Percentiles rank a stretch among this genome's conserved stretches.
These are phyloP conservation scores for Zeugodacus cucurbitae DNA, from an alignment of 1,140 invertebrate genomes.

Conservation along the genomic window DNA sequence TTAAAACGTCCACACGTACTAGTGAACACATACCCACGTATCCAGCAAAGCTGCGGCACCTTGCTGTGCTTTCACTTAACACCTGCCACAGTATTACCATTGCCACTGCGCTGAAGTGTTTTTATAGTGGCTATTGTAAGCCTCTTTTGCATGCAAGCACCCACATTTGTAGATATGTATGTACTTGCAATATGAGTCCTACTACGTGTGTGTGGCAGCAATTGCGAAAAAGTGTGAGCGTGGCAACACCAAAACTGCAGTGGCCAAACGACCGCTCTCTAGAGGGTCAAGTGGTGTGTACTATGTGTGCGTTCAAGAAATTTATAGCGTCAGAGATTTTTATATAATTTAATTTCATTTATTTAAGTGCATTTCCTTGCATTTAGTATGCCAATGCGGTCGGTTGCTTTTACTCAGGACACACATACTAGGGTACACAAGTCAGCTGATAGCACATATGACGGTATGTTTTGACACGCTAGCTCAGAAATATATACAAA, in stretches of 20 bases:
- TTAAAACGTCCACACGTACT: not conserved
- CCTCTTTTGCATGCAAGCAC: not conserved
- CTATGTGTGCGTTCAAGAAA: not conserved
- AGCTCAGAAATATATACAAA: too few species aligned
- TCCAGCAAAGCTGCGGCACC: not conserved
- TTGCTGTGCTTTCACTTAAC: not conserved
- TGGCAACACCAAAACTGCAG: not conserved
- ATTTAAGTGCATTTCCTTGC: conserved; percentile 17
- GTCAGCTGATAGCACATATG: too few species aligned
- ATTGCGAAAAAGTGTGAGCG: not conserved
- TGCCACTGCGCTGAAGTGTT: not conserved
- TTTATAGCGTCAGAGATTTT: conserved; percentile 19
- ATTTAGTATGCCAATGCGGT: not conserved
- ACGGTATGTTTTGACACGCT: too few species aligned
- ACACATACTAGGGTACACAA: too few species aligned
- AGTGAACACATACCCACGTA: not conserved
- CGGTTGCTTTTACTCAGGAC: not conserved
- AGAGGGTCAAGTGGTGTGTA: not conserved
- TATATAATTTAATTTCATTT: conserved; percentile 36
- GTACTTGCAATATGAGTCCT: not conserved
- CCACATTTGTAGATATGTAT: not conserved
- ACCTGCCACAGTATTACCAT: conserved; percentile 25
- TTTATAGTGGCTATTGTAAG: not conserved
- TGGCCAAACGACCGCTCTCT: not conserved
- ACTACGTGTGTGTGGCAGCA: not conserved